Conservation (phyloP, 2,797 vertebrate species). For the Moxostoma hubbsi region DNA sequence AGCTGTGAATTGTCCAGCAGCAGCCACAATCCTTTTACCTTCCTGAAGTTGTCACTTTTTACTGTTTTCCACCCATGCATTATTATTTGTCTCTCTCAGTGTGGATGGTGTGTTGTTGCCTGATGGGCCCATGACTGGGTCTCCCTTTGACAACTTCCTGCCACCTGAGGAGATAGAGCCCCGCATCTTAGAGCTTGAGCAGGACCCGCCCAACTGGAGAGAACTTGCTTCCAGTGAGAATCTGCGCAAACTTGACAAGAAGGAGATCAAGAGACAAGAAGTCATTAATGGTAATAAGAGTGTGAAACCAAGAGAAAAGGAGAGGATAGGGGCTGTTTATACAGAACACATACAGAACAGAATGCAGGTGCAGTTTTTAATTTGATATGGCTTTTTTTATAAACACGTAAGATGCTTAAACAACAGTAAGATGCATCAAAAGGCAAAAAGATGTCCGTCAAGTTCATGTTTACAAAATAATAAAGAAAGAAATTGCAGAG, state of each 20-base stretch:
- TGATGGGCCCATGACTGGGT: slow-evolving; percentile 65
- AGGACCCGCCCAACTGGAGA: slow-evolving; percentile 88
- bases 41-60: neutral
- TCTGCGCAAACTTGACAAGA: slow-evolving; percentile 83
- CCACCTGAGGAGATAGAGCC: slow-evolving; percentile 85
- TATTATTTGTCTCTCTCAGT: slow-evolving; percentile 60
- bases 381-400: too few species aligned
- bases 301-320: too few species aligned
- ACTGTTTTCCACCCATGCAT: neutral
- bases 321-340: too few species aligned
- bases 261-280: slow-evolving; percentile 89
- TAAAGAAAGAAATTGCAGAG: too few species aligned
- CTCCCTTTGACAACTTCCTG: slow-evolving; percentile 70
- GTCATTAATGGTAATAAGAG: slow-evolving; percentile 86
- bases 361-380: too few species aligned
- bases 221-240: slow-evolving; percentile 75
- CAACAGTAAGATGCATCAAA: too few species aligned
- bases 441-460: too few species aligned
- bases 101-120: slow-evolving; percentile 53
- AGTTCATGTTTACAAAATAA: too few species aligned
- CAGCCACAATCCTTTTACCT: neutral
- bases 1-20: neutral
- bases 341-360: too few species aligned
- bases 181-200: slow-evolving; percentile 82
- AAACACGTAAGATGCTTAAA: too few species aligned